A percentile compares a stretch with the other conserved stretches of the same genome.
These are phyloP conservation scores for Myotis myotis DNA, from an alignment of 2,797 vertebrate genomes.

Conservation along the genomic window DNA sequence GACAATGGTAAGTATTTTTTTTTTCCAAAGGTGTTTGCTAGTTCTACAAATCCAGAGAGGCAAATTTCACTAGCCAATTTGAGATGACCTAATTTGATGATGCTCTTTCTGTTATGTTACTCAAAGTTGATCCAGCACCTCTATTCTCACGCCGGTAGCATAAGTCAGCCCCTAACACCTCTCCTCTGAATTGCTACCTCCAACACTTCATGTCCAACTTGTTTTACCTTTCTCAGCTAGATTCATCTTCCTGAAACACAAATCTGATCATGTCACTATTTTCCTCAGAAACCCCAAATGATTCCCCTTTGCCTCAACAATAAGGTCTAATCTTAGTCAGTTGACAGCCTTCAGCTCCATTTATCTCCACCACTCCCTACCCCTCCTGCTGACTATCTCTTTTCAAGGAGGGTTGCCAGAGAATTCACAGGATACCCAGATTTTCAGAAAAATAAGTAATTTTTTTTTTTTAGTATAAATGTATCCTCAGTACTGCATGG, in stretches of 20 bases:
- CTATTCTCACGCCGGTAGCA: not conserved
- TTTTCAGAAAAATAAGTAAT: not conserved
- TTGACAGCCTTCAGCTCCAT: not conserved
- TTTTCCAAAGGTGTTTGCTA: not conserved
- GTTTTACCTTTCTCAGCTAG: conserved; percentile 34
- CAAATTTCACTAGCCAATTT: not conserved
- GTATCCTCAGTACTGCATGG: not conserved
- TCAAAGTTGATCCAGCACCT: not conserved
- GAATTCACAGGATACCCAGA: not conserved
- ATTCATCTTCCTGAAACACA: conserved; percentile 53
- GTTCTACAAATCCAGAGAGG: not conserved
- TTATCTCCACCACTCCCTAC: not conserved
- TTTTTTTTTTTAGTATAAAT: not conserved
- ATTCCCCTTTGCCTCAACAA: not conserved
- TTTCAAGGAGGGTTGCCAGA: not conserved
- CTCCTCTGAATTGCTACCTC: conserved; percentile 5
- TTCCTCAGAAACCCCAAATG: conserved; percentile 39
- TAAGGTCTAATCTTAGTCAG: not conserved
- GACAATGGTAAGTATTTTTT: not conserved
- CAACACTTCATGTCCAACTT: conserved; percentile 36
- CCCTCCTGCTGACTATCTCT: not conserved
- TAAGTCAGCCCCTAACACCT: not conserved
- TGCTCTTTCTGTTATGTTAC: not conserved
- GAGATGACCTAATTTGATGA: not conserved
- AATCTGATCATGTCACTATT: conserved; percentile 41